Evolutionary conservation across 2,797 vertebrate species (phyloP), one percentile per base, ranked within the genome.

Genomic region (Lutjanus argentimaculatus): DNA sequence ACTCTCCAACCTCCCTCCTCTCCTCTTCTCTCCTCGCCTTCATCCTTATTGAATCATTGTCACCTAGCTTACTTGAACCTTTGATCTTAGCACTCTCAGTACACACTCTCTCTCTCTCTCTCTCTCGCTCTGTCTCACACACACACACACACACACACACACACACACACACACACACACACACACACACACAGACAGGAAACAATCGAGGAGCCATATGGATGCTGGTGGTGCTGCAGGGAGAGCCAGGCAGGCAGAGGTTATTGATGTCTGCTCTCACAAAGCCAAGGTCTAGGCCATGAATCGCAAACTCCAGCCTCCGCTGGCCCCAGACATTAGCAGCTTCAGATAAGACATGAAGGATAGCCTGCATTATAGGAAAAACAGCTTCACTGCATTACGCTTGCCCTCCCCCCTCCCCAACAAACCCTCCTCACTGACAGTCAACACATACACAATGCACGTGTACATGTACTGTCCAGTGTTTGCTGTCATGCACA

Each of bases 211-310:
- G 92, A 95, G 94, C 89, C 93, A 91, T 95, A 95, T 94, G 94
- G 94, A 94, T 93, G 94, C 90, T 89, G 91, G 66, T 68, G 80
- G 75, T 86, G 88, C 75, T 82, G 73, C 66, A 67, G 76, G 64
- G 51, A 67, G 76, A 85, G 76, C 67, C n/a, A 30, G 67, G 69
- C 80, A 91, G 86, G 75, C 79, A 88, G 92, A 93, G 93, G 93
- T 96, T 96, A 97, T 97, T 97, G 95, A 97, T 96, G 94, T 93
- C 79, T 89, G 95, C 93, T 95, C 94, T 95, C 95, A 95, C 95
- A 96, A 94, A 96, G 94, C 95, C 95, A 95, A 95, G 96, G 96
- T 96, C 96, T 95, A 81, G 94, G 95, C 96, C 94, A 94, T 92
- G 91, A 95, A 96, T 96, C 90, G 92, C 94, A 95, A 94, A 94